Evolutionary conservation across 2,888 invertebrate genomes (phyloP), one percentile per base, ranked within the genome.

Genomic region (Leptothorax acervorum): DNA sequence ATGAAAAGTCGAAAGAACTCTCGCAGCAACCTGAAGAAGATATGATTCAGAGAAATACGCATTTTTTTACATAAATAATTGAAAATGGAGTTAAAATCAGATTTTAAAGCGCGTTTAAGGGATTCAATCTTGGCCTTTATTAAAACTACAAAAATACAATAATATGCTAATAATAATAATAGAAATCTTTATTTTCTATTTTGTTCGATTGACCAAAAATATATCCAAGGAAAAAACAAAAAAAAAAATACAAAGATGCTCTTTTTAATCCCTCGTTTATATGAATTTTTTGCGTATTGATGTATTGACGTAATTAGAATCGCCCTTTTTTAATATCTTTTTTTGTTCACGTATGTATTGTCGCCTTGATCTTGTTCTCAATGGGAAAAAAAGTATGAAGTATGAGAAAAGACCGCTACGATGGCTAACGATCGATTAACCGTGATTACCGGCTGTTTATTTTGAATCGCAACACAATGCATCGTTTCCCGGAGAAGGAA

Each of bases 371-470:
- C n/a, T 75, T 48, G 35, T 62, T 48, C 31, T 48, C 31, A 45
- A 68, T 9, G 70, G 9, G 23, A 55, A 11, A 51, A 42, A 51
- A 51, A 48, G 18, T 48, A 48, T 12, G 1, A 53, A 31, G 5
- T 18, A 15, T 18, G 31, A 3, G 23, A 57, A n/a, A 42, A 57
- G 28, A 55, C n/a, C 23, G 70, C 48, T 55, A 57, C 23, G 48
- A 73, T 48, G 48, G 12, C 39, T 81, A 78, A 28, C 71, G 71
- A 79, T 79, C 79, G 79, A 81, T 81, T 71, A 51, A 73, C 71
- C 79, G 71, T 79, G 5, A 81, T 73, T 78, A 81, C 28, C 39
- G 35, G 39, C 12, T 71, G 35, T 12, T 81, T 5, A 11, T 81
- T 79, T 60, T 60, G 60, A 60, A 79, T 71, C 60, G 60, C 48